Conservation (phyloP, 2,888 invertebrate genomes). For the Melinaea menophilus region DNA sequence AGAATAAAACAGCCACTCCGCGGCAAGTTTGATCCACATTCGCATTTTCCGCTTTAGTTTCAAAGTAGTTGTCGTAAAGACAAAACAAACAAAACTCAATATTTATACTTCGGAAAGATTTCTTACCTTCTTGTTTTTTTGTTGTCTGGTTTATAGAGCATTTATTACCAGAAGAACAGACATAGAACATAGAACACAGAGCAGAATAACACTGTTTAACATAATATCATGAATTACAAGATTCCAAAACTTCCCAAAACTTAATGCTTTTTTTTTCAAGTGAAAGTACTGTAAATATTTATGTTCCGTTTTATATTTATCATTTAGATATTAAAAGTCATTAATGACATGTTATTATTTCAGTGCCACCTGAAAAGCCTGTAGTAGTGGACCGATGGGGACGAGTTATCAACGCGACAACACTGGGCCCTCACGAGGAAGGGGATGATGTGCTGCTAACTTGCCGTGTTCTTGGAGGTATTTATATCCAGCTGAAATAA, state of each 20-base stretch:
- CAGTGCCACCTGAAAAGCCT: slow-evolving; percentile 93
- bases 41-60: slow-evolving; percentile 21
- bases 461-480: slow-evolving; percentile 92
- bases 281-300: no score
- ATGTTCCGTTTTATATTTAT: no score
- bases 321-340: background rate
- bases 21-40: slow-evolving; percentile 23
- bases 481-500: slow-evolving; percentile 41
- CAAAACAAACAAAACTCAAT: slow-evolving; percentile 25
- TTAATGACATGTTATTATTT: slow-evolving; percentile 35
- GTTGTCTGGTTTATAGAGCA: slow-evolving; percentile 10
- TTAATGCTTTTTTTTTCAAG: no score
- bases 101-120: slow-evolving; percentile 16
- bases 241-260: no score
- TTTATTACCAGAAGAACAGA: no score
- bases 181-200: no score
- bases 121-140: slow-evolving; percentile 20
- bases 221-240: no score
- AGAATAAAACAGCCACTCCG: slow-evolving; percentile 30
- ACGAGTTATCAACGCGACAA: slow-evolving; percentile 86
- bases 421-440: slow-evolving; percentile 90
- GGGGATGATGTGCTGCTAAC: slow-evolving; percentile 90
- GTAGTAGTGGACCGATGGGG: slow-evolving; percentile 91
- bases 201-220: no score
- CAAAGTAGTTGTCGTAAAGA: slow-evolving; percentile 15